Evolutionary conservation across 2,888 invertebrate species (phyloP).

Genomic region (Folsomia manolachei): DNA sequence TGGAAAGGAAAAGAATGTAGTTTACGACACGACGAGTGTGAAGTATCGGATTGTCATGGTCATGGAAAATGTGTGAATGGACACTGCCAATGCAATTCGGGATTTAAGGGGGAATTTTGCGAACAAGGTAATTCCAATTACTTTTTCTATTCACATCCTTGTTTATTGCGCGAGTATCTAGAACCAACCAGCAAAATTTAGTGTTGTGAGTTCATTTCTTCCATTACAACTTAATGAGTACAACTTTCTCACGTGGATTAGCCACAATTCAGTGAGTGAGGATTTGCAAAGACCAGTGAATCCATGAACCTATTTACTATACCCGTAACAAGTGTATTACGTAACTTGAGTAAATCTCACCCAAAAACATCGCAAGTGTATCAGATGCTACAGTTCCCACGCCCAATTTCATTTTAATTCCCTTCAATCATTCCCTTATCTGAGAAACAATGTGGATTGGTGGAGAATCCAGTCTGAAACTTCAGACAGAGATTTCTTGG

Average conservation of each 20-base stretch:
- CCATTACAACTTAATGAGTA: not conserved
- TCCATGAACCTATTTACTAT: no score
- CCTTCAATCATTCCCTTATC: not conserved
- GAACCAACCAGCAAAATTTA: no score
- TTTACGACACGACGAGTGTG: constrained; percentile 90
- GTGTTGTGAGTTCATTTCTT: not conserved
- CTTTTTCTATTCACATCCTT: no score
- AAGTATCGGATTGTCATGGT: constrained; percentile 91
- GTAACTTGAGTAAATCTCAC: no score
- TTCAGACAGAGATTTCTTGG: not conserved
- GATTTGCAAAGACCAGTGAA: not conserved
- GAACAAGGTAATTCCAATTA: constrained; percentile 79
- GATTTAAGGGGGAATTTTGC: constrained; percentile 93
- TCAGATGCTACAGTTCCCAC: not conserved
- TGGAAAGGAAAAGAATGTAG: constrained; percentile 99
- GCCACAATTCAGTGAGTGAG: not conserved
- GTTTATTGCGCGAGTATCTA: not conserved
- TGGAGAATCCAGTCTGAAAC: not conserved
- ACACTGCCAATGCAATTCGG: constrained; percentile 84
- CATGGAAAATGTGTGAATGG: constrained; percentile 95
- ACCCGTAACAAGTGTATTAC: no score
- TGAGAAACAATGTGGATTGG: not conserved
- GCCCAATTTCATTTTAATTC: not conserved
- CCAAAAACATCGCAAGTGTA: no score
- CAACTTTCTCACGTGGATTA: constrained; percentile 12